A percentile compares a stretch with the other conserved stretches of the same genome.
Conservation (phyloP, 2,113 vertebrate species). For the Clupea harengus region DNA sequence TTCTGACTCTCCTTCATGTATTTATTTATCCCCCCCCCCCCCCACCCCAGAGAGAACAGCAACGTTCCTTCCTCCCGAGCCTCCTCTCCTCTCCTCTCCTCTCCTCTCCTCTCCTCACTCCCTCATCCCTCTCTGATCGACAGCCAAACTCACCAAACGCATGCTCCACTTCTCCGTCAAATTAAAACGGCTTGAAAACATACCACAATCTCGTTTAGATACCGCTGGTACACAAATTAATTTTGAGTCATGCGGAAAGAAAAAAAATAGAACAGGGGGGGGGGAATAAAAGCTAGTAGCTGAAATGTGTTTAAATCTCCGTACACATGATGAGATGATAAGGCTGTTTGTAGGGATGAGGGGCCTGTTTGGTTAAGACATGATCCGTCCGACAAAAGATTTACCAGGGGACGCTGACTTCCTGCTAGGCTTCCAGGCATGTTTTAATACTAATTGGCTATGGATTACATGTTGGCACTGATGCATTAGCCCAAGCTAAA, state of each 20-base stretch:
- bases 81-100: not conserved
- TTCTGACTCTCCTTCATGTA: constrained; percentile 6
- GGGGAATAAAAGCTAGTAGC: not conserved
- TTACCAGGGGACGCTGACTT: not conserved
- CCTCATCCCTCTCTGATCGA: not conserved
- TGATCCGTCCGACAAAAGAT: not conserved
- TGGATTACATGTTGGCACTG: not conserved
- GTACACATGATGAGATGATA: not conserved
- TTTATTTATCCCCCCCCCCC: constrained; percentile 45
- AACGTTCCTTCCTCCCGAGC: not conserved
- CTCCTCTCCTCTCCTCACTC: not conserved
- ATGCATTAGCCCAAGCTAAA: not conserved
- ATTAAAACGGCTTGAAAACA: constrained; percentile 16
- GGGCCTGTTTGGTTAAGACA: not conserved
- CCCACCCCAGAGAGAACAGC: not conserved
- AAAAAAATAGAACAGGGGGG: not conserved
- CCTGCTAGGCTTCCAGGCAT: not conserved
- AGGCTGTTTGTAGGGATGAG: not conserved
- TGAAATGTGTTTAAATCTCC: not conserved
- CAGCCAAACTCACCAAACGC: not conserved
- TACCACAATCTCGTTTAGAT: not conserved
- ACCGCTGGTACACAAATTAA: not conserved
- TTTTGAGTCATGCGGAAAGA: not conserved
- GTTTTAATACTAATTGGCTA: not conserved
- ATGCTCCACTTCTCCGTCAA: not conserved